These are phyloP conservation scores for Stenoptilia bipunctidactyla DNA, from an alignment of 2,888 invertebrate genomes.

Conservation along the genomic window DNA sequence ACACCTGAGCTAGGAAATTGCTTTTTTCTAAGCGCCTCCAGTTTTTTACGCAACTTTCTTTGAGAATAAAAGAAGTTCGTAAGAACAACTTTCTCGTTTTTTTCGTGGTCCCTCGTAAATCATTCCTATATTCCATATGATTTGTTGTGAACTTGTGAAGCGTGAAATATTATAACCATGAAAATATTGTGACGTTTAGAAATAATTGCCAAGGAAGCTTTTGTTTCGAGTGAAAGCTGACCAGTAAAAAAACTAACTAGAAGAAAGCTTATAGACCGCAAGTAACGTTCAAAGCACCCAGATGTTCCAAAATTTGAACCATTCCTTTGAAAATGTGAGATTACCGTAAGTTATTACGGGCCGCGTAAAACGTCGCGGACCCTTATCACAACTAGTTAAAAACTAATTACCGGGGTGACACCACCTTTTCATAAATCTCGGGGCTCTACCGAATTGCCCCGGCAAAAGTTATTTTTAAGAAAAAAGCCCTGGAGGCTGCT, in stretches of 20 bases:
- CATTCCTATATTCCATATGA: conserved; percentile 44
- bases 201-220: conserved; percentile 29
- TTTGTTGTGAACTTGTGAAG: conserved; percentile 48
- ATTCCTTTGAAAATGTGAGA: conserved; percentile 24
- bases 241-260: no score
- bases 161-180: conserved; percentile 59
- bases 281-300: conserved; percentile 13
- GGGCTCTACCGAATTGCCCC: conserved; percentile 64
- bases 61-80: conserved; percentile 66
- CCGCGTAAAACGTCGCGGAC: conserved; percentile 54
- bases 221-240: conserved; percentile 26
- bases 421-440: conserved; percentile 67
- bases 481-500: conserved; percentile 64
- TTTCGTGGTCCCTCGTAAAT: conserved; percentile 43
- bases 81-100: conserved; percentile 59
- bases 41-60: conserved; percentile 69
- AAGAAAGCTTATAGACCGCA: not conserved
- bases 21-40: conserved; percentile 69
- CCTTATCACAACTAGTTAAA: conserved; percentile 72
- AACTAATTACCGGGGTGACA: conserved; percentile 71
- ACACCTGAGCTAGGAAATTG: conserved; percentile 72
- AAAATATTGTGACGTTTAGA: conserved; percentile 17
- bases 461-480: conserved; percentile 72
- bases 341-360: conserved; percentile 52
- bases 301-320: conserved; percentile 25